Base-by-base conservation (phyloP, 2,797 vertebrate genomes). In the Chrysolophus pictus region DNA sequence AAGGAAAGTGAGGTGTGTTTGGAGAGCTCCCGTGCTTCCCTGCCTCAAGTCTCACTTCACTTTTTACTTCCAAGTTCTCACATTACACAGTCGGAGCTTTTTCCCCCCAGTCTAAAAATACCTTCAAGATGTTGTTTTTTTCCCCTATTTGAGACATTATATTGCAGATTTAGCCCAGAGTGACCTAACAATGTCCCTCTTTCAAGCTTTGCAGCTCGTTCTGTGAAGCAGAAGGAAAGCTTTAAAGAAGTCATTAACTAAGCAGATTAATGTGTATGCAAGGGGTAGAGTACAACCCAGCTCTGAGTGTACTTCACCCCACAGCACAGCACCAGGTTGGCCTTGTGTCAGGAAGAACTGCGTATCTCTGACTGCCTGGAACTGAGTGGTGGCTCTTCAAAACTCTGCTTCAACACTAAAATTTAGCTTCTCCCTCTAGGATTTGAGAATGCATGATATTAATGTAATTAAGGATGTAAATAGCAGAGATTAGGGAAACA, bases 401-500 rank as follows among this genome's bases (percentile, higher is more conserved):
- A 94, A 92, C 85, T 76, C 91, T 56, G 63, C 91, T 94, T 81
- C 92, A 33, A 78, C 72, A 31, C 85, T 90, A 29, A 70, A 91
- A 88, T 95, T 82, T 77, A 75, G 93, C 47, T 58, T 94, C 77
- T 92, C 84, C 85, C 89, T 64, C 88, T 80, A 79, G 85, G 78
- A 89, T 91, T 95, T 95, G 91, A 91, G 94, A 96, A 92, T 88
- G 92, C 84, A 37, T 17, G 31, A 22, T 76, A 96, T 94, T 95
- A 96, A 95, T 96, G 87, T 77, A 94, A 96, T 87, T 88, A 90
- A 93, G 84, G 95, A 93, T 93, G 89, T 94, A 89, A 96, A 91
- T 95, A 97, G 97, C 96, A 97, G 96, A 97, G 93, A 96, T 97
- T 96, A 97, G 87, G 92, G 88, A 94, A 94, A 93, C 68, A 55